These are phyloP conservation scores for Glossophaga mutica DNA, from an alignment of 2,797 vertebrate species.

Conservation along the genomic window DNA sequence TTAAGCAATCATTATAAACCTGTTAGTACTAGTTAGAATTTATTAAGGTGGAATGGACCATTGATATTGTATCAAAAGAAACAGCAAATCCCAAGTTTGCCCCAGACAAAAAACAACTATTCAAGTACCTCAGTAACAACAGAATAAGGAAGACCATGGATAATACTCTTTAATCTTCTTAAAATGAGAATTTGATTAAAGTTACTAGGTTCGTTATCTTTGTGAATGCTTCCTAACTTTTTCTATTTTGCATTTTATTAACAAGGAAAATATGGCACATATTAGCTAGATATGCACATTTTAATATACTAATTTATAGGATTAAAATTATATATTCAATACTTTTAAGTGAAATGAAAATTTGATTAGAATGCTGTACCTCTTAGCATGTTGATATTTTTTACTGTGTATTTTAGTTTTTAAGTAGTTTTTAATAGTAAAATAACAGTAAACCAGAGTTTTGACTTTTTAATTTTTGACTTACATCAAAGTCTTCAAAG, in stretches of 20 bases:
- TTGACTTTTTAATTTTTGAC: background rate
- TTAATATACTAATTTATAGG: background rate
- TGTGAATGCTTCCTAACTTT: constrained; percentile 21
- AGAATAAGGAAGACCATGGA: constrained; percentile 36
- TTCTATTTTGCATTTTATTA: constrained; percentile 30
- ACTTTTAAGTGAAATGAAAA: constrained; percentile 22
- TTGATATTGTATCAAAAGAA: constrained; percentile 74
- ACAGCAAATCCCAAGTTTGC: constrained; percentile 36
- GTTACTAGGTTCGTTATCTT: constrained; percentile 41
- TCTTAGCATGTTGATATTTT: constrained; percentile 42
- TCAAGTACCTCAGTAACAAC: constrained; percentile 53
- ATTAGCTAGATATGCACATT: constrained; percentile 6
- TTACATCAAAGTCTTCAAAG: constrained; percentile 1
- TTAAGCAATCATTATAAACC: constrained; percentile 67
- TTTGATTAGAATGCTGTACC: constrained; percentile 17
- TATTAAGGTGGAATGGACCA: constrained; percentile 86
- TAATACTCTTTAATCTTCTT: background rate
- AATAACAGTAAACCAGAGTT: constrained; percentile 33
- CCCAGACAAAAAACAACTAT: constrained; percentile 52
- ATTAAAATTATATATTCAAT: background rate
- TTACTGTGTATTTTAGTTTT: constrained; percentile 55
- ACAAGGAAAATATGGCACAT: background rate
- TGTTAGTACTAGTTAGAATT: constrained; percentile 77
- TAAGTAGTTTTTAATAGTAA: background rate
- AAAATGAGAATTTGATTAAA: constrained; percentile 44